These are phyloP conservation scores for Papio anubis DNA, from an alignment of 2,113 vertebrate species.

Conservation along the genomic window DNA sequence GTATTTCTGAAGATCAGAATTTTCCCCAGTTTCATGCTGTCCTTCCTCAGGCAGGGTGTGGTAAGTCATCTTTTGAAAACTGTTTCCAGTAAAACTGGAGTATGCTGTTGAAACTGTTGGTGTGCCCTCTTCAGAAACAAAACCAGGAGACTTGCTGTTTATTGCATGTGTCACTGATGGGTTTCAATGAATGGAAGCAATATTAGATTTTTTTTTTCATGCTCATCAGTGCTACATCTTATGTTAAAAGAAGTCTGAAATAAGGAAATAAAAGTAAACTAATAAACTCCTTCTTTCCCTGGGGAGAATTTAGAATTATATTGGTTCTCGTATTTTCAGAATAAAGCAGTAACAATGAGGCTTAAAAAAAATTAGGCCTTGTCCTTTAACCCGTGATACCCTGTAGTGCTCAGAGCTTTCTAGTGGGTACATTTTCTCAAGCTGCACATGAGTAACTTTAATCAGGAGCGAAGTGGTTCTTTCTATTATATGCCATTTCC, in stretches of 20 bases:
- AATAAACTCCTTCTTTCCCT: neutral
- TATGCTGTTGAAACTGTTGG: neutral
- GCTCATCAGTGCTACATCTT: neutral
- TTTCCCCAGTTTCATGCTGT: neutral
- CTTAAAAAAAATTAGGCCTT: neutral
- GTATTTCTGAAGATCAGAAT: constrained; percentile 12
- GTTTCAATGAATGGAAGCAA: constrained; percentile 1
- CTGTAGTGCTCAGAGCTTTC: neutral
- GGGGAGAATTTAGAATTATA: constrained; percentile 30
- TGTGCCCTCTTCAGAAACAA: neutral
- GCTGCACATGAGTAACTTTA: constrained; percentile 66
- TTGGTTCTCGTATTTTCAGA: neutral
- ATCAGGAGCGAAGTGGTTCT: constrained; percentile 52
- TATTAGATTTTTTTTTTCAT: neutral
- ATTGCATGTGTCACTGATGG: neutral
- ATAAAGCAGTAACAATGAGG: neutral
- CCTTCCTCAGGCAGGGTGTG: neutral
- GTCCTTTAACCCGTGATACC: neutral
- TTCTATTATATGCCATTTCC: constrained; percentile 53
- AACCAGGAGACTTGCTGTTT: neutral
- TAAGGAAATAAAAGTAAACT: constrained; percentile 24
- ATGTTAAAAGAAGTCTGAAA: constrained; percentile 28
- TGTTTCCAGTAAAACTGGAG: neutral
- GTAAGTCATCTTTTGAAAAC: constrained; percentile 38
- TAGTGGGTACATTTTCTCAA: neutral